phyloP scores from a whole-genome alignment of 1,140 invertebrate genomes.

The Phenacoccus solenopsis region DNA sequence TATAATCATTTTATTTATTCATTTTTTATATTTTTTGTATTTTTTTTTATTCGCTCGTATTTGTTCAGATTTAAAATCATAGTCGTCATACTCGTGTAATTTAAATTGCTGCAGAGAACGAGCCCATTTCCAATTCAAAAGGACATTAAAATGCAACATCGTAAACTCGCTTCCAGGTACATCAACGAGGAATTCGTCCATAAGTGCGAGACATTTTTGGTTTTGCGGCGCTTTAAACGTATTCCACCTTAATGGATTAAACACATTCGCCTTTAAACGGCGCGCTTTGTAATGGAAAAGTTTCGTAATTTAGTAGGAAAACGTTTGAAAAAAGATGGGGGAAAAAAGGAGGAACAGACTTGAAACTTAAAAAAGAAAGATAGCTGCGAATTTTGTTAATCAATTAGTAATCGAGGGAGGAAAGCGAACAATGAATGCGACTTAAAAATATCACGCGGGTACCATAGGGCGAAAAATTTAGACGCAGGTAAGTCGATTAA shows the following conservation, averaged over 20 bases:
- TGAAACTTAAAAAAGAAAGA: not conserved
- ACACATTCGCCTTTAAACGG: constrained; percentile 15
- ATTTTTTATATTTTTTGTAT: too few relatives aligned
- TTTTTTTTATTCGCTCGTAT: too few relatives aligned
- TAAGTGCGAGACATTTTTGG: not conserved
- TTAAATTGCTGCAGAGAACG: too few relatives aligned
- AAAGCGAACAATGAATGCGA: too few relatives aligned
- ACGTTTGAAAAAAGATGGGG: not conserved
- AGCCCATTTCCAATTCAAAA: too few relatives aligned
- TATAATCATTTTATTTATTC: too few relatives aligned
- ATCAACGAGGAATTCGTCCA: not conserved
- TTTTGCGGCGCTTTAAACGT: not conserved
- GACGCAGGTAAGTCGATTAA: not conserved
- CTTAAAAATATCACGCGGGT: not conserved
- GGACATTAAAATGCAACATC: too few relatives aligned
- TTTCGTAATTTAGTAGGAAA: constrained; percentile 10
- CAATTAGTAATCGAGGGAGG: not conserved
- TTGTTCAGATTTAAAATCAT: too few relatives aligned
- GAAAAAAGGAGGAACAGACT: not conserved
- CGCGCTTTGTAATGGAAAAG: constrained; percentile 10
- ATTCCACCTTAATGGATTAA: constrained; percentile 11
- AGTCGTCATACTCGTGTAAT: too few relatives aligned
- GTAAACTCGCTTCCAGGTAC: not conserved
- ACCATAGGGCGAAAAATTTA: not conserved
- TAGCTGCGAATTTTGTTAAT: not conserved